phyloP scores from a whole-genome alignment of 2,888 invertebrate genomes.

The Macaria liturata region DNA sequence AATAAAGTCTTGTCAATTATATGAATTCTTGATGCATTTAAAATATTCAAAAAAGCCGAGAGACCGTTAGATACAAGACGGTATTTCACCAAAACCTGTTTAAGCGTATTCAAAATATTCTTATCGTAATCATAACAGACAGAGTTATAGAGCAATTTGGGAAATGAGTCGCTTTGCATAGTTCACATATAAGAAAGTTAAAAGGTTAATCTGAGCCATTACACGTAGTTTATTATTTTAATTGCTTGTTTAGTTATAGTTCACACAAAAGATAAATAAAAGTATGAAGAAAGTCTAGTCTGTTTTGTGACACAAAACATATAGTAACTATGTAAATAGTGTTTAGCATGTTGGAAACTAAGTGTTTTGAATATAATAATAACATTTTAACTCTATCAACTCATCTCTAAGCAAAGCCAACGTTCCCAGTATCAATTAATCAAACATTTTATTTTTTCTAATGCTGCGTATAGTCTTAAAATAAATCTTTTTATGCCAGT shows the following conservation, averaged over 20 bases:
- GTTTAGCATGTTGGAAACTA: too few relatives aligned
- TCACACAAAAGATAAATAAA: too few relatives aligned
- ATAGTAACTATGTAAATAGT: too few relatives aligned
- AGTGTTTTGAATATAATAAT: too few relatives aligned
- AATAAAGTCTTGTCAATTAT: slow-evolving; percentile 29
- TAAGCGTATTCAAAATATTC: slow-evolving; percentile 27
- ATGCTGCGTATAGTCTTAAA: background rate
- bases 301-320: too few relatives aligned
- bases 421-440: too few relatives aligned
- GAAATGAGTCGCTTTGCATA: slow-evolving; percentile 11
- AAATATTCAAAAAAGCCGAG: slow-evolving; percentile 47
- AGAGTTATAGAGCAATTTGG: slow-evolving; percentile 24
- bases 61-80: slow-evolving; percentile 43
- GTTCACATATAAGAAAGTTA: slow-evolving; percentile 4
- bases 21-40: slow-evolving; percentile 40
- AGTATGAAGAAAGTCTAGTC: too few relatives aligned
- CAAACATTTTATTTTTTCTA: too few relatives aligned
- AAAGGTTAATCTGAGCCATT: background rate
- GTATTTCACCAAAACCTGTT: slow-evolving; percentile 49
- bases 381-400: too few relatives aligned
- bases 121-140: slow-evolving; percentile 33
- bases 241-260: background rate
- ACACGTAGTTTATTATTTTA: slow-evolving; percentile 4
- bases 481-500: background rate
- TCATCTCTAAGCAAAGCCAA: too few relatives aligned